Evolutionary conservation across 2,113 vertebrate genomes (phyloP), one percentile per base, ranked within the genome.

Genomic region (Callorhinus ursinus): DNA sequence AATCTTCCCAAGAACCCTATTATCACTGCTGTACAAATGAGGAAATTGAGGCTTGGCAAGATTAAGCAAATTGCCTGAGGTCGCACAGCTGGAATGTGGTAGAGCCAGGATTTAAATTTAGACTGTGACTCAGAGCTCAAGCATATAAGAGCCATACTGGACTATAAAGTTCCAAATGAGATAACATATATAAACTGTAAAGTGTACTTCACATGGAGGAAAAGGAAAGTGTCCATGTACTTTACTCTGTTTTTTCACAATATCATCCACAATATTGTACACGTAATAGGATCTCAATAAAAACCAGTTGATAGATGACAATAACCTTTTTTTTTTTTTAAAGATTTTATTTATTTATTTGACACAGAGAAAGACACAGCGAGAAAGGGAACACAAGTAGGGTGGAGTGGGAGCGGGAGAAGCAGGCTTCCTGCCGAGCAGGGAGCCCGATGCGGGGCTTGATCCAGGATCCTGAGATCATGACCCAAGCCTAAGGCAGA

Each of bases 31-130:
- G 74, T 80, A 93, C 89, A 89, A 93, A 96, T 95, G 82, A 91
- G 67, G 92, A 98, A 95, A 93, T 93, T 82, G 88, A 96, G 95
- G 67, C 69, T 94, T 92, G 86, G 89, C 5, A 13, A 88, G 79
- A 85, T 94, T 97, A 92, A 93, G 89, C 53, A 88, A 93, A 97
- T 95, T 89, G 65, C 95, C 94, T 76, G 86, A 92, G 74, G 96
- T 96, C 96, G 84, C 79, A 82, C 95, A 97, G 95, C 86, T 96
- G 93, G 77, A 95, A 94, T 90, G n/a, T 63, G 49, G 33, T 55
- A 90, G 49, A 96, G 89, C 42, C 71, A 61, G 85, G 61, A 94
- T 59, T 93, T 96, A 88, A 95, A 93, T 76, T 93, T 80, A 83
- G 39, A 93, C 67, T 55, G 42, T 91, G 83, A 94, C 85, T 95